Conservation (phyloP, 1,140 invertebrate species). For the Bactericera cockerelli region DNA sequence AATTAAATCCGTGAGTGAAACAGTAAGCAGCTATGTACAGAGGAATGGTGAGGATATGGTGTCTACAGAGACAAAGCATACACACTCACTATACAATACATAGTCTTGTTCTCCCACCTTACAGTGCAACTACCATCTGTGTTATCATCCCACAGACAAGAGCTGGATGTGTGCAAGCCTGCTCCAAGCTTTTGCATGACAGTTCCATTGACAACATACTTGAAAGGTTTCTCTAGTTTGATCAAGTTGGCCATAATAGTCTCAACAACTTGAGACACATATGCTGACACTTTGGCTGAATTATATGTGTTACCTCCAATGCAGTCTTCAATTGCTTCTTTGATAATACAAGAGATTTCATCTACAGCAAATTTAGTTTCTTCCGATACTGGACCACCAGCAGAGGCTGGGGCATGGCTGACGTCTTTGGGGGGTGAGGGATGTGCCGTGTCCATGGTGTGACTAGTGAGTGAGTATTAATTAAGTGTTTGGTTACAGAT, state of each 20-base stretch:
- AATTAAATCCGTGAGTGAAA: too few species aligned
- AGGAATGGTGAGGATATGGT: background rate
- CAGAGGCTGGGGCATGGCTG: too few species aligned
- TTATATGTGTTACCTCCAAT: conserved; percentile 92
- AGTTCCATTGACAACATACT: conserved; percentile 96
- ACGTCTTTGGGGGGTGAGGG: too few species aligned
- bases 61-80: conserved; percentile 73
- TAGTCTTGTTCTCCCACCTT: conserved; percentile 97
- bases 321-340: conserved; percentile 91
- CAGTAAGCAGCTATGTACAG: too few species aligned
- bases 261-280: conserved; percentile 92
- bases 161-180: conserved; percentile 89
- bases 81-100: conserved; percentile 93
- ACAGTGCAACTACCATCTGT: conserved; percentile 95
- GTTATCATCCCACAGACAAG: conserved; percentile 92
- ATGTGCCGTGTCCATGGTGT: too few species aligned
- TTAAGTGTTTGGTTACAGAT: too few species aligned
- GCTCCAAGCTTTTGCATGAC: conserved; percentile 98
- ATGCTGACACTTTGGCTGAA: conserved; percentile 92
- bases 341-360: conserved; percentile 95
- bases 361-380: conserved; percentile 67
- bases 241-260: conserved; percentile 79
- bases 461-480: too few species aligned
- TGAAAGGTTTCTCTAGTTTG: conserved; percentile 92
- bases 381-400: background rate